These are phyloP conservation scores for Cyphomyrus plagiostoma DNA, from an alignment of 2,113 vertebrate species.

Conservation along the genomic window DNA sequence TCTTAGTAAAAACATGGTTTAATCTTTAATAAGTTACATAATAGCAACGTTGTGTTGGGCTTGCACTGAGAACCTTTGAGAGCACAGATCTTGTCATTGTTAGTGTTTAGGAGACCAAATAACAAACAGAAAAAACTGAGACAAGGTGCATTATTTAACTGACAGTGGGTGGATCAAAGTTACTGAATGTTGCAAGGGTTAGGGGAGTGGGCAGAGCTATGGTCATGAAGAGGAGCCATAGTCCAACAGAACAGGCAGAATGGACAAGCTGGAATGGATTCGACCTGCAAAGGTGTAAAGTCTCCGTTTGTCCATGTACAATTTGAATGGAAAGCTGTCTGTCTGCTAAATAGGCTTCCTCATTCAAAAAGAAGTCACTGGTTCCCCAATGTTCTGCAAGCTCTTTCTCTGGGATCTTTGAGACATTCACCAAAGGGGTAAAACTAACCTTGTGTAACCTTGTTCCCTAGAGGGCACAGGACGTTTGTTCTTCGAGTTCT, in stretches of 20 bases:
- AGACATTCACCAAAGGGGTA: not conserved
- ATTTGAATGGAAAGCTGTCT: not conserved
- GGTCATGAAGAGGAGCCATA: not conserved
- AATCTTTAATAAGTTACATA: not conserved
- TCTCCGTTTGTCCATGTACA: conserved; percentile 3
- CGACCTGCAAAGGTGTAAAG: conserved; percentile 12
- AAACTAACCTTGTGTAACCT: not conserved
- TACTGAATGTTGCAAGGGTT: not conserved
- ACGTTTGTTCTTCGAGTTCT: conserved; percentile 96
- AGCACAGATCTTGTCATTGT: not conserved
- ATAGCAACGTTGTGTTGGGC: not conserved
- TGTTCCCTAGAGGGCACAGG: conserved; percentile 82
- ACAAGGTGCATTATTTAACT: not conserved
- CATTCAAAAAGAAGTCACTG: not conserved
- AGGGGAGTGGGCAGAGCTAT: not conserved
- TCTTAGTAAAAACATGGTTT: not conserved
- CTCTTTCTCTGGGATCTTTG: not conserved
- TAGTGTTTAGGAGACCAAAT: not conserved
- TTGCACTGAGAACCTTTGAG: not conserved
- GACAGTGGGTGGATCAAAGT: not conserved
- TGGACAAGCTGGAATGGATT: not conserved
- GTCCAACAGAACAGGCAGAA: not conserved
- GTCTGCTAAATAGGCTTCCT: not conserved
- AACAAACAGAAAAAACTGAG: not conserved
- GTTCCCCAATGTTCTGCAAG: not conserved